These are phyloP conservation scores for Platyura marginata DNA, from an alignment of 1,140 invertebrate genomes.

Conservation along the genomic window DNA sequence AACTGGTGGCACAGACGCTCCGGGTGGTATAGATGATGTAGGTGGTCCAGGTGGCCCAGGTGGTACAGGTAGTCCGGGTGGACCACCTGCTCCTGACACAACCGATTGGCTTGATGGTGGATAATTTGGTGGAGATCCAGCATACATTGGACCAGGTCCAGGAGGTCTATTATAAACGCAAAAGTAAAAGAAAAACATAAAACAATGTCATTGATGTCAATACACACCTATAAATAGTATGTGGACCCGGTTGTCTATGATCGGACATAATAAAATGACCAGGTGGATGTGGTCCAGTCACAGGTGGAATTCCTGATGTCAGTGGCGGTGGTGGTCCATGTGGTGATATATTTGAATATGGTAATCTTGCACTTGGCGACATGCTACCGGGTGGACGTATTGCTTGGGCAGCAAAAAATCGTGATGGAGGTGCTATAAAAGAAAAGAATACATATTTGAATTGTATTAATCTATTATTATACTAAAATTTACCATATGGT, in stretches of 20 bases:
- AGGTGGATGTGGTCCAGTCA: neutral
- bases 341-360: conserved; percentile 2
- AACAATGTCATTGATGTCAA: no score
- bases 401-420: conserved; percentile 19
- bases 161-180: no score
- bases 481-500: conserved; percentile 3
- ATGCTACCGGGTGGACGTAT: neutral
- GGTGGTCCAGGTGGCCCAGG: neutral
- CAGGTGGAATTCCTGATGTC: neutral
- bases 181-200: no score
- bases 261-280: no score
- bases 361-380: conserved; percentile 2
- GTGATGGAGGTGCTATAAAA: conserved; percentile 17
- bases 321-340: neutral
- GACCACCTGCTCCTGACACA: neutral
- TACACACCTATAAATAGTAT: no score
- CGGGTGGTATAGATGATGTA: neutral
- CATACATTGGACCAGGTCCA: no score
- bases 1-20: neutral
- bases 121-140: neutral
- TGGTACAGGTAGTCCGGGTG: neutral
- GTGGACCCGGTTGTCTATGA: no score
- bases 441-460: neutral
- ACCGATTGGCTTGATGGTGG: neutral
- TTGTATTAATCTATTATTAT: neutral